These are phyloP conservation scores for Stenodema calcarata DNA, from an alignment of 2,888 invertebrate species.

Conservation along the genomic window DNA sequence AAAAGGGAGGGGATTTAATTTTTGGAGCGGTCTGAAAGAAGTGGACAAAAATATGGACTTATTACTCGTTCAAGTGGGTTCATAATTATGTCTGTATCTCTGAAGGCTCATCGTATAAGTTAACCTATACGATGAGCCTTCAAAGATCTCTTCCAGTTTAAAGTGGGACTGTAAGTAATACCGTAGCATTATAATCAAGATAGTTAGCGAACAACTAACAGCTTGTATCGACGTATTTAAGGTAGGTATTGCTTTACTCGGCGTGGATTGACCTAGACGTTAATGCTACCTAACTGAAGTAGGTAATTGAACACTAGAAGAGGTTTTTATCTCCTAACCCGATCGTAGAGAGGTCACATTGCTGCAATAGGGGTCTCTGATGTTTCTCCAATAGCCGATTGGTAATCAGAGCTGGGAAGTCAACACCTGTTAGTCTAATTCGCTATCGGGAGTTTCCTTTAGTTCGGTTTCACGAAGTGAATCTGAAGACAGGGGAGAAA, in stretches of 20 bases:
- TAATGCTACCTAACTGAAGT: not conserved
- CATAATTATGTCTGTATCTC: too few relatives aligned
- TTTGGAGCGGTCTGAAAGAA: too few relatives aligned
- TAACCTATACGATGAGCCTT: too few relatives aligned
- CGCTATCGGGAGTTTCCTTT: not conserved
- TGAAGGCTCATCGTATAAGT: too few relatives aligned
- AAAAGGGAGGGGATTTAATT: too few relatives aligned
- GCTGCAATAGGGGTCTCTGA: not conserved
- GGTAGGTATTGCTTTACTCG: not conserved
- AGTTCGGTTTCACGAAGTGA: not conserved
- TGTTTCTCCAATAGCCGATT: not conserved
- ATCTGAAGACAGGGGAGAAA: not conserved
- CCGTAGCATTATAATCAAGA: not conserved
- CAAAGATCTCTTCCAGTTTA: too few relatives aligned
- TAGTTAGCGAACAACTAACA: not conserved
- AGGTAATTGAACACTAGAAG: not conserved
- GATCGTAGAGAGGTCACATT: not conserved
- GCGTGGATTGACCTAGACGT: not conserved
- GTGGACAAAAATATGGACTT: too few relatives aligned
- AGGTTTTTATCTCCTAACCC: not conserved
- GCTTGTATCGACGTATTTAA: too few relatives aligned
- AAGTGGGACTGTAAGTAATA: not conserved
- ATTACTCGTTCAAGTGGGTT: too few relatives aligned
- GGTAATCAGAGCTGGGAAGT: not conserved
- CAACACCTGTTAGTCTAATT: conserved; percentile 2